These are phyloP conservation scores for Drosophila ohnishii DNA, from an alignment of 1,140 invertebrate species.

Conservation along the genomic window DNA sequence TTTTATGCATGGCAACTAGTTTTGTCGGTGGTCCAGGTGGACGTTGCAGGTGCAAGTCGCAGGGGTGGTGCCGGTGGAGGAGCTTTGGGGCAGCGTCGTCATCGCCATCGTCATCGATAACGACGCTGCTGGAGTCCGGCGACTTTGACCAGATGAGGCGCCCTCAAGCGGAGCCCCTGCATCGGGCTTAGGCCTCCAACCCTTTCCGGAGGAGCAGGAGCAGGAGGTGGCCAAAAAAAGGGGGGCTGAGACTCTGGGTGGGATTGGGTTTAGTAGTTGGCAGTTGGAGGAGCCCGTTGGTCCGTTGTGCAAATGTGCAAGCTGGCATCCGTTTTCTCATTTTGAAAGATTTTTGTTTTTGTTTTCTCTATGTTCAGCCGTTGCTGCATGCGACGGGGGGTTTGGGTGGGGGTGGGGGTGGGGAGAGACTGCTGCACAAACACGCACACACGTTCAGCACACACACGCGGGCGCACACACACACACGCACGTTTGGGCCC, in stretches of 20 bases:
- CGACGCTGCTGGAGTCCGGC: constrained; percentile 54
- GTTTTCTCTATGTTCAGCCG: constrained; percentile 65
- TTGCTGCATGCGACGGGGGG: constrained; percentile 44
- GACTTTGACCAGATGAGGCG: constrained; percentile 64
- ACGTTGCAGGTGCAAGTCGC: constrained; percentile 12
- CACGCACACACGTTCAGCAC: constrained; percentile 16
- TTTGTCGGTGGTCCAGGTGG: constrained; percentile 40
- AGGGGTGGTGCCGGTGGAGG: constrained; percentile 18
- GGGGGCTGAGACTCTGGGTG: constrained; percentile 5
- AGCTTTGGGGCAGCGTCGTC: constrained; percentile 55
- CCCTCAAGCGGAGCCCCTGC: constrained; percentile 52
- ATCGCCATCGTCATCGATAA: constrained; percentile 73
- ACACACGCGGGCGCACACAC: constrained; percentile 40
- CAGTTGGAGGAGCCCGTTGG: constrained; percentile 21
- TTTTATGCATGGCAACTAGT: constrained; percentile 72
- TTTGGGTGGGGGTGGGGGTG: background rate
- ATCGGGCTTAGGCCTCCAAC: constrained; percentile 55
- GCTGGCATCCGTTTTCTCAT: constrained; percentile 79
- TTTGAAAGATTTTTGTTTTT: constrained; percentile 76
- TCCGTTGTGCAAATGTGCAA: constrained; percentile 80
- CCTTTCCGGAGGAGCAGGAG: background rate
- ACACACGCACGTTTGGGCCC: constrained; percentile 69
- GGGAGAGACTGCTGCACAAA: constrained; percentile 2
- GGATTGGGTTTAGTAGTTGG: constrained; percentile 22
- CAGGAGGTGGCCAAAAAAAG: background rate